Base-by-base conservation (phyloP, 2,888 invertebrate genomes). In the Cylindroiulus punctatus region DNA sequence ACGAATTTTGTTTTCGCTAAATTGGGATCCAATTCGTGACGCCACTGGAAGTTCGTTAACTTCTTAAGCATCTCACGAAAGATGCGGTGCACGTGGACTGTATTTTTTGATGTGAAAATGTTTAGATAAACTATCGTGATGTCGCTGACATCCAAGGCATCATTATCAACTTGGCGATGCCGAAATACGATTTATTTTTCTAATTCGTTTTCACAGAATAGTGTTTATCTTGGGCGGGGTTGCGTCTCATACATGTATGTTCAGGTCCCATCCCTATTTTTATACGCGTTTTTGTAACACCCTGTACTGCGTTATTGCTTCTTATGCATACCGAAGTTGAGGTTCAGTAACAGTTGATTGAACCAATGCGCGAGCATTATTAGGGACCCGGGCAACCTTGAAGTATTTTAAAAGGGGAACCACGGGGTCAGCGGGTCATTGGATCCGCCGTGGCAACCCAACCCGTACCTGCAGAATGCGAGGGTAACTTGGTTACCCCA, bases 401-500 rank as follows among this genome's bases (percentile, higher is more conserved):
- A 76, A 76, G 14, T 76, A 30, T 76, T 10, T 76, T 26, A 30
- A 26, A 76, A 76, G 76, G 76, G 76, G 76, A 76, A 30, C 76
- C 30, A 30, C 30, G 30, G 22, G 76, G 76, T 76, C 76, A 76
- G 76, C 76, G 76, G 76, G 76, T 76, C 30, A 14, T 76, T 76
- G 30, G 76, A 22, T 76, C 76, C 76, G 26, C 76, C 76, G 14
- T 76, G 76, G 26, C 30, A 76, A 30, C 26, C 30, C 30, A 76
- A 30, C 26, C 30, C 76, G 22, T 76, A 76, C 76, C 76, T 76
- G 76, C 76, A 76, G 22, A 26, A 76, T 76, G 30, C 26, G 76
- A 76, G 76, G 76, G 76, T 26, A 30, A 76, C 76, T 76, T 76
- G 76, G 26, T 30, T 76, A 76, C 76, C 76, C 76, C 30, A 30